Conservation (phyloP, 2,113 vertebrate genomes). For the Corythoichthys intestinalis region DNA sequence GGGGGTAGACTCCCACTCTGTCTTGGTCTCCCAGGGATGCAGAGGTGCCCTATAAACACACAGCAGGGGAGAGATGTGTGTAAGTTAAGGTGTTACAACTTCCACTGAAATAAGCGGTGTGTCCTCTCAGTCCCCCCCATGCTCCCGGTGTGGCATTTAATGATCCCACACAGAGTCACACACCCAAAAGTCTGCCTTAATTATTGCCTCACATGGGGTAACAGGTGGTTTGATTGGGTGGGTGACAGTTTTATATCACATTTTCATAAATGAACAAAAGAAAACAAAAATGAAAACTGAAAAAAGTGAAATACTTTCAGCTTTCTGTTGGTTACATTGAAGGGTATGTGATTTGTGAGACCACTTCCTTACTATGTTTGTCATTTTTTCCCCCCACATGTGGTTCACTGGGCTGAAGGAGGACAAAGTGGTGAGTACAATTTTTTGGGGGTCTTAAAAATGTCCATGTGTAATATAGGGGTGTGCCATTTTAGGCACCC, state of each 20-base stretch:
- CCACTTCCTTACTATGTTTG: not conserved
- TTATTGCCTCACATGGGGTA: conserved; percentile 19
- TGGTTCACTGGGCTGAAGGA: conserved; percentile 60
- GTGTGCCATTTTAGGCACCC: no score
- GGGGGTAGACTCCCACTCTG: conserved; percentile 55
- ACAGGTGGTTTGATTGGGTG: conserved; percentile 11
- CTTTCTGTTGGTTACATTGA: not conserved
- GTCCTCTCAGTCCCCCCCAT: conserved; percentile 7
- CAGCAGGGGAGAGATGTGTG: conserved; percentile 39
- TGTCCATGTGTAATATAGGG: not conserved
- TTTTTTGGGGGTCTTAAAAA: conserved; percentile 1
- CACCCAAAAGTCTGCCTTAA: conserved; percentile 10
- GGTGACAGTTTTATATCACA: not conserved
- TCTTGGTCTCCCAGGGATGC: conserved; percentile 57
- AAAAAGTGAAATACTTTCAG: not conserved
- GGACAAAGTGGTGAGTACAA: conserved; percentile 70
- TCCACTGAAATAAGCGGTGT: conserved; percentile 53
- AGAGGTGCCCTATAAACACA: conserved; percentile 63
- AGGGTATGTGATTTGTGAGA: not conserved
- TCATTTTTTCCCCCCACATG: conserved; percentile 17
- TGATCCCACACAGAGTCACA: conserved; percentile 26
- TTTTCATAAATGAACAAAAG: not conserved
- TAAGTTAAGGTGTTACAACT: conserved; percentile 16
- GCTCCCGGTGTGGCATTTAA: conserved; percentile 65
- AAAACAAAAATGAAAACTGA: not conserved